Conservation (phyloP, 2,888 invertebrate species). For the Cordylochernes scorpioides region DNA sequence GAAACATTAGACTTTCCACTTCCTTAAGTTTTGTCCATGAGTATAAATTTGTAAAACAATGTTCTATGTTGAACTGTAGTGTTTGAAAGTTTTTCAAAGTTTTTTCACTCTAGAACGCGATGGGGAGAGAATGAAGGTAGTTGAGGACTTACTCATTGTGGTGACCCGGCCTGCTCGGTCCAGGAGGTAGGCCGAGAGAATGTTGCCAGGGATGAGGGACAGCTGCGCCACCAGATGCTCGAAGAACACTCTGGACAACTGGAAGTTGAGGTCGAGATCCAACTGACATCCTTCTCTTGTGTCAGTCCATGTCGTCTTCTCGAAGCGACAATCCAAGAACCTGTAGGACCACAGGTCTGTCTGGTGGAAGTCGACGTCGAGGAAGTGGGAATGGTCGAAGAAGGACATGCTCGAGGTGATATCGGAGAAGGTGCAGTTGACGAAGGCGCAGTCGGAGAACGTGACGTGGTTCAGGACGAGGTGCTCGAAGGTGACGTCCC, state of each 20-base stretch:
- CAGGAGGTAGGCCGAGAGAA: constrained; percentile 23
- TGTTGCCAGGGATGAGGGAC: constrained; percentile 25
- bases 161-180: constrained; percentile 24
- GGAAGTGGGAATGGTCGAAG: constrained; percentile 34
- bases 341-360: constrained; percentile 31
- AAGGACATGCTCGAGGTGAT: constrained; percentile 40
- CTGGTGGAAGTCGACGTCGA: constrained; percentile 30
- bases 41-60: no score
- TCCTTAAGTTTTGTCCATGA: no score
- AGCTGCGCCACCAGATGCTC: constrained; percentile 26
- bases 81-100: no score
- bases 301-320: constrained; percentile 26
- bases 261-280: constrained; percentile 32
- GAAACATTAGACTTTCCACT: no score
- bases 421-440: constrained; percentile 38
- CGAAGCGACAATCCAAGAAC: constrained; percentile 32
- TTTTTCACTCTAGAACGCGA: no score
- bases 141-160: constrained; percentile 21
- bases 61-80: no score
- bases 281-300: constrained; percentile 22
- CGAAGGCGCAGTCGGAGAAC: constrained; percentile 40
- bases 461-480: constrained; percentile 41
- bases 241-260: constrained; percentile 28
- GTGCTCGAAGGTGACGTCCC: constrained; percentile 36
- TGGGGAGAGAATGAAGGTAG: no score